Conservation (phyloP, 2,888 invertebrate species). For the Andrena chrysosceles region DNA sequence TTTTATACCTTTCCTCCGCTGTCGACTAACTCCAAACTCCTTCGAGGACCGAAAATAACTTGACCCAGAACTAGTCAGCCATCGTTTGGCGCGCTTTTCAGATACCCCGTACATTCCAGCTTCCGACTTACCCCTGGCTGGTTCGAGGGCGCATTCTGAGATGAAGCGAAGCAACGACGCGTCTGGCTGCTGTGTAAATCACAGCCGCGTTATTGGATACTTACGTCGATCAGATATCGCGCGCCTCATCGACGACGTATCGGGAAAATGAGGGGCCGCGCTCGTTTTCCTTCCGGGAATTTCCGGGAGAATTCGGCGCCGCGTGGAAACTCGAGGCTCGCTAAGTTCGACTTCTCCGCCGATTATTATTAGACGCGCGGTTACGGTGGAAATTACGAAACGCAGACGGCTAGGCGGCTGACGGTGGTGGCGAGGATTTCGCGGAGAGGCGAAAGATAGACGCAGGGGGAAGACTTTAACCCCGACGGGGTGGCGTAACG, state of each 20-base stretch:
- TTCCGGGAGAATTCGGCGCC: slow-evolving; percentile 53
- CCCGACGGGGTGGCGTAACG: slow-evolving; percentile 39
- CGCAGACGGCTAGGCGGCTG: neutral
- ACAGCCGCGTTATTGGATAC: slow-evolving; percentile 67
- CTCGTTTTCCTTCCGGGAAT: slow-evolving; percentile 61
- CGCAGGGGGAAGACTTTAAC: neutral
- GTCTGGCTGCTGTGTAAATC: slow-evolving; percentile 56
- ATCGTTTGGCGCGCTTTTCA: neutral
- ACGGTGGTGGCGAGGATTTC: neutral
- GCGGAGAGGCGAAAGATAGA: neutral
- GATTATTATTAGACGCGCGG: slow-evolving; percentile 56
- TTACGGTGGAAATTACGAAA: slow-evolving; percentile 59
- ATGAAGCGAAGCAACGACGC: neutral
- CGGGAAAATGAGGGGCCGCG: slow-evolving; percentile 59
- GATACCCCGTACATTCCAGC: neutral
- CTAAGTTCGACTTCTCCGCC: slow-evolving; percentile 45
- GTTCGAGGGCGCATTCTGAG: slow-evolving; percentile 1
- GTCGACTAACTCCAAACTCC: no score
- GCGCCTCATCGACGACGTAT: slow-evolving; percentile 51
- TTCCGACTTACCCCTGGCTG: neutral
- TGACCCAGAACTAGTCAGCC: neutral
- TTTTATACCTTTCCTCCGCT: no score
- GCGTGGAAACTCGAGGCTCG: neutral
- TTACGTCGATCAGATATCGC: slow-evolving; percentile 66
- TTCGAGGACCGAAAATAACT: neutral